Base-by-base conservation (phyloP, 2,797 vertebrate genomes). In the Hydrocynus forskahlii region DNA sequence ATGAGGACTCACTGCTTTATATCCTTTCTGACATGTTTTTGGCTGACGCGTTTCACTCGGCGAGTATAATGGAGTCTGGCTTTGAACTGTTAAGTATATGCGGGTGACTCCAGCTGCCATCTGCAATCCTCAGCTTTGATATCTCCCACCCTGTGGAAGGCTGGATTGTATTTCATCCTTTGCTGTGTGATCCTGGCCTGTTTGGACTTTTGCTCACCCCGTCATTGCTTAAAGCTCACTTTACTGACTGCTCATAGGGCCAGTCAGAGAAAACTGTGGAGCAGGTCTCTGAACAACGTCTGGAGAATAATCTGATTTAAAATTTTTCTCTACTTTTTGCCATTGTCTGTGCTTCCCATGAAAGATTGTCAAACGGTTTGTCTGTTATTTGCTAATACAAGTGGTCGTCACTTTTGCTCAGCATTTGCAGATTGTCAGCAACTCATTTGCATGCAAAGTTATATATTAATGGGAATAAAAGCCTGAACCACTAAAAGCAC, bases 41-140 rank as follows among this genome's bases (percentile, higher is more conserved):
- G 62, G 55, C 71, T 21, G 66, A 45, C 10, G 0, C 2, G 19
- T 67, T 67, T 67, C 35, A 76, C 79, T 80, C 79, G 75, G 76
- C 10, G 55, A 82, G 77, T 55, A 77, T 82, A 86, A 82, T 67
- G 25, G 64, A 83, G 72, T 83, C 76, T 12, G 83, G 69, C 82
- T 84, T 86, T 84, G 80, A 84, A 78, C 77, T 82, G 80, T 82
- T 82, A 80, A 80, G 80, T 80, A 72, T 75, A 69, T 79, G 68
- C 72, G 50, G 71, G 73, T 63, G 38, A 68, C 38, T 68, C 38
- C 72, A 72, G 79, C 72, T 78, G 52, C 48, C 78, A 55, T 84
- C 63, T 75, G 48, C 64, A 76, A 74, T 84, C 77, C 76, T 73
- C 23, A 67, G n/a, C 29, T 13, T 72, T 45, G 72, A 80, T 74